Base-by-base conservation (phyloP, 1,140 invertebrate genomes). In the Bemisia tabaci region DNA sequence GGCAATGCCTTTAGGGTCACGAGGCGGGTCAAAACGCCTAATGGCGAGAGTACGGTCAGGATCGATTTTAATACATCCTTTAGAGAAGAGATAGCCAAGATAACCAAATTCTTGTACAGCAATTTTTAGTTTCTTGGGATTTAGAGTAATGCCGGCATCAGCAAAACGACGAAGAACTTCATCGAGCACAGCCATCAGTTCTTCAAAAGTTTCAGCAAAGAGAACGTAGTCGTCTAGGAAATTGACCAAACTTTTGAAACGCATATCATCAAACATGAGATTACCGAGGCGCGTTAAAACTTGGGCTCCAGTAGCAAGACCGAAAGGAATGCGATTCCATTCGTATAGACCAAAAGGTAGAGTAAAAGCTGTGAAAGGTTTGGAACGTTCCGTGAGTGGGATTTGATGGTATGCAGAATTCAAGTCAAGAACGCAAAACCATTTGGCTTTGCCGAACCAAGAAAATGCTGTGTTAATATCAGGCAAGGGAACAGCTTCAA, bases 301-400 rank as follows among this genome's bases (percentile, higher is more conserved):
- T n/a, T 74, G 70, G 21, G 75, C 74, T 24, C 75, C 73, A 70
- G 79, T 79, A 22, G 64, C 67, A 22, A 81, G 67, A 39, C 81
- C 80, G 69, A 81, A 81, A 22, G 79, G 75, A 71, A 82, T 74
- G 17, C 65, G 39, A 2, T 72, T 67, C 63, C 73, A 79, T 70
- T 81, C 72, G 61, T 69, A 82, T 26, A 75, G 72, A 5, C 77
- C 77, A 27, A 75, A 71, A 12, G 73, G 72, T 0, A 76, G 77
- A 22, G 75, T 70, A 67, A 81, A 80, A 1, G 76, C 75, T 12
- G 80, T 82, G n/a, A n/a, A n/a, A n/a, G n/a, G n/a, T n/a, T n/a
- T n/a, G n/a, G n/a, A n/a, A n/a, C n/a, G n/a, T n/a, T n/a, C n/a
- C n/a, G n/a, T n/a, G n/a, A n/a, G n/a, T n/a, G n/a, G n/a, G n/a